Evolutionary conservation across 2,797 vertebrate genomes (phyloP).

Genomic region (Vultur gryphus): DNA sequence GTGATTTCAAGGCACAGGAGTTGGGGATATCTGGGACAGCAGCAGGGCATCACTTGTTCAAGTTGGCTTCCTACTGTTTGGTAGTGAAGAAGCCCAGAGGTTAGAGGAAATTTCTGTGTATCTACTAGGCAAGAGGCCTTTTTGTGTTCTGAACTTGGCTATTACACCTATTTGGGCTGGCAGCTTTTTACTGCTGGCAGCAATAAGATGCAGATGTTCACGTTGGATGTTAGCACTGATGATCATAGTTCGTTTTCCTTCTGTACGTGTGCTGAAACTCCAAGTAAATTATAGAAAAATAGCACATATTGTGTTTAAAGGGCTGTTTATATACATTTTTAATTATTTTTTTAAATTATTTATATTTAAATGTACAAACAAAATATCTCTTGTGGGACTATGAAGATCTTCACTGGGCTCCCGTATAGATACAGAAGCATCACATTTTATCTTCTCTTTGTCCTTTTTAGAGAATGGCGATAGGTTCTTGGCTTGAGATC

Average conservation of each 20-base stretch:
- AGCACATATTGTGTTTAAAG: not conserved
- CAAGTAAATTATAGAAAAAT: not conserved
- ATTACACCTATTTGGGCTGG: not conserved
- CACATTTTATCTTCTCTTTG: not conserved
- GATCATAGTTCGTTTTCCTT: not conserved
- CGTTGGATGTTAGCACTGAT: not conserved
- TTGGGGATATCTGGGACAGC: not conserved
- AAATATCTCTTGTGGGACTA: not conserved
- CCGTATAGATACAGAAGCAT: not conserved
- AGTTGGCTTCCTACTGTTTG: not conserved
- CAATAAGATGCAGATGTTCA: constrained; percentile 15
- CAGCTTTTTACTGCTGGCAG: constrained; percentile 1
- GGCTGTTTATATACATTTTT: not conserved
- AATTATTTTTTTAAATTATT: not conserved
- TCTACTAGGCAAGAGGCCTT: not conserved
- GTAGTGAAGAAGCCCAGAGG: not conserved
- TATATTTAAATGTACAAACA: not conserved
- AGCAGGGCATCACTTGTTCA: not conserved
- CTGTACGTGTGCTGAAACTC: not conserved
- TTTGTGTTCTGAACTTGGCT: not conserved
- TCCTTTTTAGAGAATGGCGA: fast-evolving
- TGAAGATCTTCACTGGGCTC: not conserved
- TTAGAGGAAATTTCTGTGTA: not conserved
- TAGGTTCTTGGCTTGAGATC: not conserved
- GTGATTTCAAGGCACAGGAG: not conserved